A percentile compares a stretch with the other conserved stretches of the same genome.
phyloP scores from a whole-genome alignment of 2,888 invertebrate genomes.

The Toxonevra muliebris region DNA sequence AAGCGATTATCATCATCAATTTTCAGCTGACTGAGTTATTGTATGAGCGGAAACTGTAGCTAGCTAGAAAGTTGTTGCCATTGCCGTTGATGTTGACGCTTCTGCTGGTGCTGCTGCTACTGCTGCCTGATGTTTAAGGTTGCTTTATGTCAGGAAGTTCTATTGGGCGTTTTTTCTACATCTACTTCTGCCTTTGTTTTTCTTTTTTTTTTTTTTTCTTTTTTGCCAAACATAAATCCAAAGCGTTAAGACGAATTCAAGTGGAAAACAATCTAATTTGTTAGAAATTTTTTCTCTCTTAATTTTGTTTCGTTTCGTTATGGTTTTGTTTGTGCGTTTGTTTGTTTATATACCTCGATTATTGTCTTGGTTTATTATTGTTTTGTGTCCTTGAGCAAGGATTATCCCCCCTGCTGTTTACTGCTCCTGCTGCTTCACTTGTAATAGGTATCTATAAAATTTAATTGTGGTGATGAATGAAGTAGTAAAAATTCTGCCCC shows the following conservation, averaged over 20 bases:
- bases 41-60: conserved; percentile 9
- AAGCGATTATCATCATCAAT: conserved; percentile 27
- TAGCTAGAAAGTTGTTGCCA: not conserved
- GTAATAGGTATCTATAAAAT: too few species aligned
- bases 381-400: conserved; percentile 5
- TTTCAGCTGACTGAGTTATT: conserved; percentile 13
- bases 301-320: not conserved
- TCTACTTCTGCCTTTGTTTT: too few species aligned
- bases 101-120: not conserved
- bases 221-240: not conserved
- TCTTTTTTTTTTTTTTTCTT: too few species aligned
- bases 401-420: not conserved
- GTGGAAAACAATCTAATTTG: conserved; percentile 63
- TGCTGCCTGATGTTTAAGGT: not conserved
- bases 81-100: not conserved
- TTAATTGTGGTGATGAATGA: too few species aligned
- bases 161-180: too few species aligned
- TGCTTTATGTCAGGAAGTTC: too few species aligned
- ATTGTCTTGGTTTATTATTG: conserved; percentile 1
- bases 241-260: conserved; percentile 53
- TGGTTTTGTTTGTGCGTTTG: not conserved
- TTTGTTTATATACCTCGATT: not conserved
- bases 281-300: conserved; percentile 38
- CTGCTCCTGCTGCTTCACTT: too few species aligned
- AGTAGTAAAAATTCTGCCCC: too few species aligned